Evolutionary conservation across 2,113 vertebrate genomes (phyloP), one percentile per base, ranked within the genome.

Genomic region (Eurypyga helias): DNA sequence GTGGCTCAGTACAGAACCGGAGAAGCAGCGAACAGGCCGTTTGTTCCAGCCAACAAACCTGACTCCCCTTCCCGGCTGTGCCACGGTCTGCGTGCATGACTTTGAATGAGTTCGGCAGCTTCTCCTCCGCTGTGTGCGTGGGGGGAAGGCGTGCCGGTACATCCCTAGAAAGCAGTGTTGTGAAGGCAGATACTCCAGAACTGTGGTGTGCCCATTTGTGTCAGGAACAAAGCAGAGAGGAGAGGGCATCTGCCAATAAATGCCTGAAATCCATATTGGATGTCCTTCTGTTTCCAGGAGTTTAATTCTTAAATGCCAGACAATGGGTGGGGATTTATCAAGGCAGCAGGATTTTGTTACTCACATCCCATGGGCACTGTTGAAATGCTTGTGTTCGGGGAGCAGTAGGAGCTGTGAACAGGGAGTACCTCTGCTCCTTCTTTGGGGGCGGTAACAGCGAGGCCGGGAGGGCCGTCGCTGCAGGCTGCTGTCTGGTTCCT

Each of bases 81-180:
- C 81, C n/a, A 29, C 24, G 34, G 34, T 6, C 25, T 0, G 0
- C 65, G 46, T 1, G 5, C 23, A 5, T 13, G n/a, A 2, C 55
- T 83, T 7, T 6, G 25, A 46, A 77, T 4, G 1, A 54, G 19
- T 54, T 52, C 36, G 11, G 34, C n/a, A 66, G 64, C 34, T n/a
- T 51, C 60, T 77, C 11, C 25, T 67, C 38, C 0, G 2, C 46
- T 36, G 43, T 7, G 23, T 62, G 33, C 1, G 1, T 0, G 2
- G 34, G 64, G 34, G 38, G 43, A 24, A 71, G 48, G 33, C 2
- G 1, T 23, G 3, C 55, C 23, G 8, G 14, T 14, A 4, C 0
- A 2, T 31, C 45, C 29, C 28, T 28, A 25, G 57, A 71, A 69
- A 49, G 28, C 33, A 9, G 2, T 14, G 58, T 2, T 61, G 25